Percentiles rank a stretch among this genome's conserved stretches.
Evolutionary conservation across 2,113 vertebrate species (phyloP).

Genomic region (Passerina amoena): DNA sequence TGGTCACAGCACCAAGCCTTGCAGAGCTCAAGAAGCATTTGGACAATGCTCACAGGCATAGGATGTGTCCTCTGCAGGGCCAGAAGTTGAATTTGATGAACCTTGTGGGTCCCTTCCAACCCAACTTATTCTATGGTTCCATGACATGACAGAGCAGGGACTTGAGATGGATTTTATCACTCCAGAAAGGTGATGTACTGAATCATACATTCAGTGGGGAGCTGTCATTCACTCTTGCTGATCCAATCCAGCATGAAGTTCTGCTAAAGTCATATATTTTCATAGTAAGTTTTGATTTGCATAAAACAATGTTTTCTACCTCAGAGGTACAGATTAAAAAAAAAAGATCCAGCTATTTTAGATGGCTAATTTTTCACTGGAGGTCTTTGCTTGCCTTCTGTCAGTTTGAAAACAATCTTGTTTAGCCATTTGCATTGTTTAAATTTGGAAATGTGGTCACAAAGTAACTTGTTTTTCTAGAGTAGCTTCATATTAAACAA

Average conservation of each 20-base stretch:
- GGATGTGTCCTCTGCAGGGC: background rate
- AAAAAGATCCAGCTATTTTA: background rate
- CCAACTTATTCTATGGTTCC: background rate
- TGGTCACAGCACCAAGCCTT: background rate
- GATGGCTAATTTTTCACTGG: background rate
- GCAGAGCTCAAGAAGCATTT: background rate
- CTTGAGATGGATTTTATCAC: background rate
- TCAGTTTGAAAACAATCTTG: background rate
- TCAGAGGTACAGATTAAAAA: background rate
- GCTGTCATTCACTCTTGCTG: background rate
- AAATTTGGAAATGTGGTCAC: background rate
- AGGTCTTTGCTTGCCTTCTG: background rate
- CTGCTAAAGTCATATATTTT: background rate
- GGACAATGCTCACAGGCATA: no score
- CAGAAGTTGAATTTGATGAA: accelerated
- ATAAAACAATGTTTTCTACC: background rate
- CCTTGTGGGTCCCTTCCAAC: background rate
- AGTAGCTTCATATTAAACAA: background rate
- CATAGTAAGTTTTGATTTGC: background rate
- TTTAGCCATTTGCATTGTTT: background rate
- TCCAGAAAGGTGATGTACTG: background rate
- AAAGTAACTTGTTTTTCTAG: background rate
- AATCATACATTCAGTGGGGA: background rate
- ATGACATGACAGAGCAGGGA: background rate
- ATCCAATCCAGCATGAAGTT: background rate